These are phyloP conservation scores for Polylopha cassiicola DNA, from an alignment of 2,888 invertebrate species.

Conservation along the genomic window DNA sequence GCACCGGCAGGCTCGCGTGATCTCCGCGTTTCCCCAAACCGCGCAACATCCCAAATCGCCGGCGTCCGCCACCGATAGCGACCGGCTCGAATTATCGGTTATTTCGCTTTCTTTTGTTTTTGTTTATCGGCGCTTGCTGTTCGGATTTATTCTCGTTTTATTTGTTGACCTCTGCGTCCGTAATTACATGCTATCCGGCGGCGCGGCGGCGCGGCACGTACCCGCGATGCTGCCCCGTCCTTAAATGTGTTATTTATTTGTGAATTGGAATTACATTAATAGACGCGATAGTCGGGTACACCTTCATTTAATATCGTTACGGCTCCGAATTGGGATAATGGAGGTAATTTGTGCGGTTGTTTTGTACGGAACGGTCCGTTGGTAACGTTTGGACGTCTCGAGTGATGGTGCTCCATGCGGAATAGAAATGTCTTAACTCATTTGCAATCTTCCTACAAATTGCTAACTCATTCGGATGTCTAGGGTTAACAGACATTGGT, in stretches of 20 bases:
- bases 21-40: conserved; percentile 54
- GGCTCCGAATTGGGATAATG: conserved; percentile 62
- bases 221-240: conserved; percentile 48
- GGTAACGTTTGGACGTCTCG: conserved; percentile 34
- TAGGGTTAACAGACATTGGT: conserved; percentile 23
- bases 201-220: conserved; percentile 54
- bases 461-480: conserved; percentile 34
- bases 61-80: conserved; percentile 60
- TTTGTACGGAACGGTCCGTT: conserved; percentile 29
- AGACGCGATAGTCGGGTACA: conserved; percentile 59
- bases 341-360: conserved; percentile 58
- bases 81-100: conserved; percentile 64
- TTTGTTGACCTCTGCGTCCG: conserved; percentile 71
- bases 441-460: conserved; percentile 51
- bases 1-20: conserved; percentile 56
- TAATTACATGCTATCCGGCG: conserved; percentile 64
- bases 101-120: conserved; percentile 71
- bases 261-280: conserved; percentile 72
- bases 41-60: conserved; percentile 55
- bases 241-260: conserved; percentile 74
- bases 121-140: conserved; percentile 54
- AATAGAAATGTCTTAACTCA: conserved; percentile 41
- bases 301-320: conserved; percentile 74
- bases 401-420: conserved; percentile 31
- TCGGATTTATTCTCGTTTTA: conserved; percentile 57